Percentiles rank a stretch among this genome's conserved stretches.
Evolutionary conservation across 2,888 invertebrate species (phyloP).

Genomic region (Osedax frankpressi): DNA sequence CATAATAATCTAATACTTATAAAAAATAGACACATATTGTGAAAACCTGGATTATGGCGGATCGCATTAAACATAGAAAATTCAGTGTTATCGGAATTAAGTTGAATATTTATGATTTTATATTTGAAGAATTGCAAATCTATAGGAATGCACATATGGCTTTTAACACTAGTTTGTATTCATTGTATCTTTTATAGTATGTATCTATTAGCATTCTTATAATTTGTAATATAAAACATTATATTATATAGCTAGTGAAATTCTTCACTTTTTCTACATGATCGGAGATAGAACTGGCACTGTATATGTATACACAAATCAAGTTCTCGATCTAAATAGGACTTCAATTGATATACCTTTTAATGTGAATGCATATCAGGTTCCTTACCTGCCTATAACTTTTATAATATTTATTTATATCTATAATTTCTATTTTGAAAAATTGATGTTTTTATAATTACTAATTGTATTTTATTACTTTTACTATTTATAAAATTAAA

Average conservation of each 20-base stretch:
- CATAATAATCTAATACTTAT: too few relatives aligned
- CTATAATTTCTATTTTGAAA: too few relatives aligned
- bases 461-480: too few relatives aligned
- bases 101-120: not conserved
- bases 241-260: not conserved
- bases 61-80: not conserved
- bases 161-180: not conserved
- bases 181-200: not conserved
- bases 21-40: too few relatives aligned
- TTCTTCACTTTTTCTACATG: slow-evolving; percentile 32
- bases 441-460: too few relatives aligned
- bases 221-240: not conserved
- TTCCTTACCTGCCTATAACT: too few relatives aligned
- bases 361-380: slow-evolving; percentile 30
- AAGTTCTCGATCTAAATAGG: slow-evolving; percentile 30
- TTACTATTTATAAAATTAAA: too few relatives aligned
- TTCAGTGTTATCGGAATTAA: not conserved
- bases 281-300: slow-evolving; percentile 36
- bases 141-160: not conserved
- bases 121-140: not conserved
- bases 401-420: too few relatives aligned
- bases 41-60: not conserved
- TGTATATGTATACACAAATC: slow-evolving; percentile 31
- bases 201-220: not conserved
- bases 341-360: slow-evolving; percentile 32